Evolutionary conservation across 1,140 invertebrate species (phyloP), one percentile per base, ranked within the genome.

Genomic region (Parapsyche elsis): DNA sequence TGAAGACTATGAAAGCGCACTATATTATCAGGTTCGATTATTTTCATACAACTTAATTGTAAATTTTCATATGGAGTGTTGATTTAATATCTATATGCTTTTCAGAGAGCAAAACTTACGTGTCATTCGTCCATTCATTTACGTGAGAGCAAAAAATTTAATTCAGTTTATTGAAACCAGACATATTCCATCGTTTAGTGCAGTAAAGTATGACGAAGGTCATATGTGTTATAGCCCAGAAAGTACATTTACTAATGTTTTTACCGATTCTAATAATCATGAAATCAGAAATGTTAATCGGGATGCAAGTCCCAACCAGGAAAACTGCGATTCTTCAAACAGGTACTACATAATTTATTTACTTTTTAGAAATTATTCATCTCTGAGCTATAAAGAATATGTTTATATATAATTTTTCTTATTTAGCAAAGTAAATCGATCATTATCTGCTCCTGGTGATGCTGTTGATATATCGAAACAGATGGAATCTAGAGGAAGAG

Each of bases 41-140:
- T 79, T 53, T 12, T 64, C 76, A 83, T n/a, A 70, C 30, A 24
- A 44, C 21, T 23, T 67, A 19, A 67, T 61, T 61, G 12, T 23
- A 67, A 21, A 16, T 16, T 23, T 23, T 5, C 19, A 26, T 23
- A 67, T 67, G 19, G 21, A 67, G 30, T 26, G 61, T 45, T 26
- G 5, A 71, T 16, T 75, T 57, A 26, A 38, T 23, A 30, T 78
- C 1, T 10, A 44, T 80, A 57, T 5, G 9, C 70, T 67, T 86
- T 80, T 23, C 86, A 95, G 94, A 82, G 94, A 96, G 78, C 92
- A 93, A 79, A 93, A 95, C 84, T 86, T 98, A 30, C 90, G 95
- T 81, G 93, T 98, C 7, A 94, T 97, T 79, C 90, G 96, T 71
- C 96, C 96, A 0, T 95, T 97, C 84, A 93, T 96, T 0, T 96